Base-by-base conservation (phyloP, 2,888 invertebrate genomes). In the Drosophila antonietae region DNA sequence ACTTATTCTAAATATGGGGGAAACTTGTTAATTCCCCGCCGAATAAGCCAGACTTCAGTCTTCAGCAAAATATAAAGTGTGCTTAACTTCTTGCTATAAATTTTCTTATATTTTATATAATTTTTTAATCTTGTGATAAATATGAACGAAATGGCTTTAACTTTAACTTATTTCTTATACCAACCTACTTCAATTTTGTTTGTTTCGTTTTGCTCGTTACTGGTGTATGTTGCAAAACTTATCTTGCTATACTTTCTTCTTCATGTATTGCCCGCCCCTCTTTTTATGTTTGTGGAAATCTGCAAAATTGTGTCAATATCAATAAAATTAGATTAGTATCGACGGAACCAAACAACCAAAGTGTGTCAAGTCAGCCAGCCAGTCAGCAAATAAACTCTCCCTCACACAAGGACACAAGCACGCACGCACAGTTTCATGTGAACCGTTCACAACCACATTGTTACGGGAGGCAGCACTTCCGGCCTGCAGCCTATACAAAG, bases 251-350 rank as follows among this genome's bases (percentile, higher is more conserved):
- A 5, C 53, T 55, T 55, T 28, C 39, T 35, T 47, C 47, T 31
- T 57, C 44, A n/a, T 39, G n/a, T 6, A 12, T 58, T 43, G 49
- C 52, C 73, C 79, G 68, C 75, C 78, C 73, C 73, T 78, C 78
- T 89, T 90, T 90, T 89, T 90, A 87, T 91, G 85, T 89, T 90
- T 90, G 87, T 90, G 89, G 88, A 91, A 91, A 91, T 91, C 91
- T 91, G 91, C 88, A 88, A 91, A 90, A 91, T 92, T 91, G 91
- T 91, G 91, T 90, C 92, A 92, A 91, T 91, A 91, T 91, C 91
- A 91, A 92, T 91, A 92, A 92, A 91, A 92, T 90, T 91, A 91
- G 92, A 91, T 91, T 91, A 92, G 89, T 90, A 90, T 91, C 91
- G 91, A 88, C 90, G 80, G 66, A 73, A 73, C 69, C 75, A 81